A percentile compares a stretch with the other conserved stretches of the same genome.
These are phyloP conservation scores for Dasysyrphus albostriatus DNA, from an alignment of 2,888 invertebrate species.

Conservation along the genomic window DNA sequence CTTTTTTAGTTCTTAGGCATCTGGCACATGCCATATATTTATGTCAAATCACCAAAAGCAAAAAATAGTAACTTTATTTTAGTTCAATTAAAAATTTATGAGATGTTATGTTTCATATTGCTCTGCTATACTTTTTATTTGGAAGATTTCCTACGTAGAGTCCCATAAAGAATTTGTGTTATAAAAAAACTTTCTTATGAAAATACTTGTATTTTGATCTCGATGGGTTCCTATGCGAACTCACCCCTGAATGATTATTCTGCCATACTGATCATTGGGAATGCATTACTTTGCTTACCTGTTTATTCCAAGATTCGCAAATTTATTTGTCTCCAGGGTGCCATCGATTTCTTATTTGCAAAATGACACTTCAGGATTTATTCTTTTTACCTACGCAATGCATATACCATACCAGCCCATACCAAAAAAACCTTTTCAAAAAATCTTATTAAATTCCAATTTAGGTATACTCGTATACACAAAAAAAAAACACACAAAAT, in stretches of 20 bases:
- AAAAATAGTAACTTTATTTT: too few species aligned
- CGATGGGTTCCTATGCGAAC: background rate
- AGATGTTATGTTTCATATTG: too few species aligned
- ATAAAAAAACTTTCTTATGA: background rate
- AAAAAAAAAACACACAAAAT: background rate
- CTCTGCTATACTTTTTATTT: too few species aligned
- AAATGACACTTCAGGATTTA: conserved; percentile 44
- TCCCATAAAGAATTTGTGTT: too few species aligned
- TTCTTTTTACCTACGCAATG: background rate
- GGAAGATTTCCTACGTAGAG: too few species aligned
- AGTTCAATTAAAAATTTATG: too few species aligned
- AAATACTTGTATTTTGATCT: background rate
- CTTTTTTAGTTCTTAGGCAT: too few species aligned
- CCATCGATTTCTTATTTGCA: conserved; percentile 64
- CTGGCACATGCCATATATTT: too few species aligned
- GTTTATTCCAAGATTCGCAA: conserved; percentile 51
- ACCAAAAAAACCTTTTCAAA: conserved; percentile 22
- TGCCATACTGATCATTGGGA: background rate
- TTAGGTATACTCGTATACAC: background rate
- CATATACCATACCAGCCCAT: too few species aligned
- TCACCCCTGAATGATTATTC: background rate
- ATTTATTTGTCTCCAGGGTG: conserved; percentile 71
- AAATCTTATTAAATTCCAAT: conserved; percentile 40
- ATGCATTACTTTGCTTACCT: background rate
- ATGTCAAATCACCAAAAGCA: too few species aligned